Evolutionary conservation across 2,888 invertebrate genomes (phyloP).

Genomic region (Nymphalis urticae): DNA sequence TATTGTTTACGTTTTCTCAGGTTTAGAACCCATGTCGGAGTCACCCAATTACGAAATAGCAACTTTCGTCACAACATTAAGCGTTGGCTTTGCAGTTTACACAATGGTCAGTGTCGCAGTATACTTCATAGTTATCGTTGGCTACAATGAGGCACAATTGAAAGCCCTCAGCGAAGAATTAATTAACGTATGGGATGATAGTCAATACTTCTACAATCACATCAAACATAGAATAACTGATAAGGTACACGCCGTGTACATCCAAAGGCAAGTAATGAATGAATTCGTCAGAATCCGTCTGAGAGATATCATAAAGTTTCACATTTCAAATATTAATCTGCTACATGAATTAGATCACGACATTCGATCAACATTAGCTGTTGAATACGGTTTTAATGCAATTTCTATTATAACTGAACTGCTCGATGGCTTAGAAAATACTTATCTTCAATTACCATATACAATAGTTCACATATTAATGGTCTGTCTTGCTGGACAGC

Average conservation of each 20-base stretch:
- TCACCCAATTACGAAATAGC: conserved; percentile 60
- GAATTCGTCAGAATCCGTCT: conserved; percentile 47
- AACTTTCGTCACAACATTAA: conserved; percentile 35
- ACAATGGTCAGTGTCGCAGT: conserved; percentile 49
- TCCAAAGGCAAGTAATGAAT: conserved; percentile 43
- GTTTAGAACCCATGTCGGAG: conserved; percentile 56
- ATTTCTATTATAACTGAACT: conserved; percentile 55
- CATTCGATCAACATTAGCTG: conserved; percentile 49
- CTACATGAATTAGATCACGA: conserved; percentile 48
- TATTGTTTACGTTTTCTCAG: conserved; percentile 40
- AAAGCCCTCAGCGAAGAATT: conserved; percentile 55
- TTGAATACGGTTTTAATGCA: conserved; percentile 52
- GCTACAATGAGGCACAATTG: conserved; percentile 59
- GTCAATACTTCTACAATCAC: conserved; percentile 36
- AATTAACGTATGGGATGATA: conserved; percentile 51
- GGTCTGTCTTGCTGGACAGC: conserved; percentile 61
- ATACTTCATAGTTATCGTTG: conserved; percentile 52
- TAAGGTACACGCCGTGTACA: conserved; percentile 6
- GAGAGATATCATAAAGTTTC: conserved; percentile 47
- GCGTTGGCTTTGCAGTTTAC: conserved; percentile 46
- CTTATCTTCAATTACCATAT: conserved; percentile 54
- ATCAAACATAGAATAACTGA: conserved; percentile 15
- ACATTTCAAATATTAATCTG: conserved; percentile 48
- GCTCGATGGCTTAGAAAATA: conserved; percentile 59
- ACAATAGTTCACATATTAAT: conserved; percentile 54